Percentiles rank a stretch among this genome's conserved stretches.
Conservation (phyloP, 2,797 vertebrate species). For the Saxicola maurus region DNA sequence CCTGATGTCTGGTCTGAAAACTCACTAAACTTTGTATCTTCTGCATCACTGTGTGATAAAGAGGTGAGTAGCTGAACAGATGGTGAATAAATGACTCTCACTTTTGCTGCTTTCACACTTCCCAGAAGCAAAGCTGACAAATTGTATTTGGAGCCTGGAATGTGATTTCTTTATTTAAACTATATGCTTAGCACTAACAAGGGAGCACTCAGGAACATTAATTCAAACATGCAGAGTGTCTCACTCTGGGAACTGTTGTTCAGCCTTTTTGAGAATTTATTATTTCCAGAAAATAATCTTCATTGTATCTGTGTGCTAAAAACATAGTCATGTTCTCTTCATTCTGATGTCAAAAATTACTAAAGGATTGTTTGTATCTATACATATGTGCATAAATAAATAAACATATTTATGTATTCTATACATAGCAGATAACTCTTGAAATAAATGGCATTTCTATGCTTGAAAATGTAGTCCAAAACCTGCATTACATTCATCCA, state of each 20-base stretch:
- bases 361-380: background rate
- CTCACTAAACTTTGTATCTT: conserved; percentile 24
- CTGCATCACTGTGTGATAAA: conserved; percentile 20
- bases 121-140: conserved; percentile 48
- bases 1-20: background rate
- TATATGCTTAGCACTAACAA: conserved; percentile 31
- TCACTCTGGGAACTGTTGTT: background rate
- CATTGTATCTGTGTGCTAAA: background rate
- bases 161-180: conserved; percentile 58
- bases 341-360: background rate
- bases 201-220: conserved; percentile 30
- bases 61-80: conserved; percentile 39
- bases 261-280: conserved; percentile 12
- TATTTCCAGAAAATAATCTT: conserved; percentile 1
- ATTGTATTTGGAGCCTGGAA: conserved; percentile 44
- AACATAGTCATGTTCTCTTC: background rate
- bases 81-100: conserved; percentile 42
- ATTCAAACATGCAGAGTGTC: conserved; percentile 21
- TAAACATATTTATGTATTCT: background rate
- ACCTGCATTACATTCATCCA: background rate
- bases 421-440: background rate
- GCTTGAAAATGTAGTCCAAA: background rate
- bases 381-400: background rate
- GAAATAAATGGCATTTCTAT: background rate
- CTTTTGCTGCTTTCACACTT: conserved; percentile 54